A percentile compares a stretch with the other conserved stretches of the same genome.
phyloP scores from a whole-genome alignment of 2,888 invertebrate genomes.

The Chloroclystis v-ata region DNA sequence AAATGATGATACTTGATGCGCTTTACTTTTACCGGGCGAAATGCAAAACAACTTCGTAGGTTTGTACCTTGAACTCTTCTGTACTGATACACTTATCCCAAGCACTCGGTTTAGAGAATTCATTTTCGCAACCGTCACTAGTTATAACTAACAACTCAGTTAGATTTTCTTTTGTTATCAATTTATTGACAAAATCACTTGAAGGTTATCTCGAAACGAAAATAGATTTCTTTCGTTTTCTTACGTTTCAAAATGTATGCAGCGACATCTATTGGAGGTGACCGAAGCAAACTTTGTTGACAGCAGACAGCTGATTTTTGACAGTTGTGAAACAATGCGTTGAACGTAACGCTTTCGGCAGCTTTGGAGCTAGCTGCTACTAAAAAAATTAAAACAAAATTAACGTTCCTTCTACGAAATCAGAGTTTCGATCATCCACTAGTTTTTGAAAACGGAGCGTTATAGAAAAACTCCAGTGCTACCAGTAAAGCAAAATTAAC shows the following conservation, averaged over 20 bases:
- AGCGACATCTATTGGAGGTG: constrained; percentile 56
- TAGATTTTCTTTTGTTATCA: constrained; percentile 62
- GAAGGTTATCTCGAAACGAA: constrained; percentile 68
- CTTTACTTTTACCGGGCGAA: constrained; percentile 33
- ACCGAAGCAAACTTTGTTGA: constrained; percentile 31
- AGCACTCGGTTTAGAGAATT: constrained; percentile 62
- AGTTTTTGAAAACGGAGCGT: too few relatives aligned
- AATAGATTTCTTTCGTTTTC: constrained; percentile 47
- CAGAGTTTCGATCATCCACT: too few relatives aligned
- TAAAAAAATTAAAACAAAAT: too few relatives aligned
- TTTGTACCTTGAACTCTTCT: constrained; percentile 62
- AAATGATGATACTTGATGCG: constrained; percentile 34
- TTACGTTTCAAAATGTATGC: constrained; percentile 13
- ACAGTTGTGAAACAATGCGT: constrained; percentile 5
- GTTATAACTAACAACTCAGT: constrained; percentile 35
- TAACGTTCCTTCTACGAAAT: too few relatives aligned
- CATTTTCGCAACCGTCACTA: constrained; percentile 44
- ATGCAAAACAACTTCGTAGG: constrained; percentile 14
- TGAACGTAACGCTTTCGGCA: too few relatives aligned
- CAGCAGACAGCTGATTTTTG: constrained; percentile 25
- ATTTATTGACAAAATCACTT: constrained; percentile 71
- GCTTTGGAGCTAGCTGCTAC: too few relatives aligned
- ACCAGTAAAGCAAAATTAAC: too few relatives aligned
- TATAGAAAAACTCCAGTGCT: too few relatives aligned
- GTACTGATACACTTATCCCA: constrained; percentile 49